Base-by-base conservation (phyloP, 2,113 vertebrate species). In the Orthonyx spaldingii region DNA sequence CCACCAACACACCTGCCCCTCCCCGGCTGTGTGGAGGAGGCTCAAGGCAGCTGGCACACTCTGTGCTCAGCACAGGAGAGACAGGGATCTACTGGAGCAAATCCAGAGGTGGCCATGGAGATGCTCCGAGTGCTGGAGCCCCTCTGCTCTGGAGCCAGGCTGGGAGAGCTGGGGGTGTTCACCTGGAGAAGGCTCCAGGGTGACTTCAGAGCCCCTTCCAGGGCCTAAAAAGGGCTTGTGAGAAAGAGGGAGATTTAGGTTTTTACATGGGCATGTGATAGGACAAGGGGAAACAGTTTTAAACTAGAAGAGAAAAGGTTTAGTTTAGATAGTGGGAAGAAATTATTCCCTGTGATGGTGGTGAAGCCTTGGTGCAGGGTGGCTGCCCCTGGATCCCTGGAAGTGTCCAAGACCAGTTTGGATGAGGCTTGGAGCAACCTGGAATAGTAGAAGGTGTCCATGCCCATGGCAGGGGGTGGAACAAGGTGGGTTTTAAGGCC, bases 251-350 rank as follows among this genome's bases (percentile, higher is more conserved):
- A 60, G 13, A 24, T 47, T 10, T 16, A 41, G 50, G 28, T 37
- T 47, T 19, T 18, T 22, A 55, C 20, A 26, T 68, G 23, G 19
- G 16, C 30, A 26, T n/a, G 12, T 61, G 14, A 19, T 32, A 41
- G n/a, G 35, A 69, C 17, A 41, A 61, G 9, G 16, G 17, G 26
- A 3, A 47, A 26, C 0, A 0, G 21, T 18, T 68, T 61, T 41
- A 69, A 76, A 55, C 24, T 35, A 19, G 55, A 52, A 60, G 16
- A 59, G 21, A 30, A 32, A 30, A 66, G 10, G 32, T 76, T 41
- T 55, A 76, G n/a, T 27, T 47, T 76, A 32, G 30, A 19, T 55
- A 33, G 19, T 33, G 32, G 30, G 41, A 76, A 61, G 55, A 49
- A 76, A 42, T 55, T 11, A 9, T 27, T 61, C n/a, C 24, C 14